phyloP scores from a whole-genome alignment of 2,888 invertebrate genomes.

The Drosophila affinis region DNA sequence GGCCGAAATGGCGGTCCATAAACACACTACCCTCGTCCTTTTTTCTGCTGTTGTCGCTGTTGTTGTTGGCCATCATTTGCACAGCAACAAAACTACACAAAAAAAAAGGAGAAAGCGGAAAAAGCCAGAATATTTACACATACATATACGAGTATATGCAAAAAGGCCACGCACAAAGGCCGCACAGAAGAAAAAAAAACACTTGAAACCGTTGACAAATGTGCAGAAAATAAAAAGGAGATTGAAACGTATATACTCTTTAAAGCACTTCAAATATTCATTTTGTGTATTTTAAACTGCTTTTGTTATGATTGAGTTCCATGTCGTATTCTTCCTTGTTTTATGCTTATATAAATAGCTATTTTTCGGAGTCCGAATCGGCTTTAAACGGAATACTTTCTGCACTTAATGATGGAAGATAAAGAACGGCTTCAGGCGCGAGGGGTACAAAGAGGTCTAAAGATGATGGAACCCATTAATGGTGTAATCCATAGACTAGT shows the following conservation, averaged over 20 bases:
- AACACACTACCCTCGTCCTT: constrained; percentile 58
- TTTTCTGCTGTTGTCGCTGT: constrained; percentile 10
- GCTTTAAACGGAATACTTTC: too few relatives aligned
- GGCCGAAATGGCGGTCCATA: constrained; percentile 71
- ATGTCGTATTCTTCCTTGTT: too few relatives aligned
- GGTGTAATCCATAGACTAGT: too few relatives aligned
- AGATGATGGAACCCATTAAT: too few relatives aligned
- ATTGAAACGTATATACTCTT: not conserved
- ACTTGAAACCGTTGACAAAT: constrained; percentile 11
- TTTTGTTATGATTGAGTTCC: too few relatives aligned
- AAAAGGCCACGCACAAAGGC: constrained; percentile 1
- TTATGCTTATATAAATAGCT: too few relatives aligned
- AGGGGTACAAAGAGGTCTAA: too few relatives aligned
- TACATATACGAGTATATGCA: constrained; percentile 9
- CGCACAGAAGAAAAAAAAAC: constrained; percentile 1
- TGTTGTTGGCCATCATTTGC: constrained; percentile 68
- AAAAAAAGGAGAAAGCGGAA: constrained; percentile 16
- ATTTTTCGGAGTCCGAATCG: too few relatives aligned
- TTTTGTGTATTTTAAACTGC: too few relatives aligned
- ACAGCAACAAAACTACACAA: constrained; percentile 35
- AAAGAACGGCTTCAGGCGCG: too few relatives aligned
- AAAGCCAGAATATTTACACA: constrained; percentile 17
- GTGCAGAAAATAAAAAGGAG: constrained; percentile 1
- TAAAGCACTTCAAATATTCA: not conserved
- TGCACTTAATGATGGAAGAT: too few relatives aligned